A percentile compares a stretch with the other conserved stretches of the same genome.
Evolutionary conservation across 2,888 invertebrate genomes (phyloP).

Genomic region (Phaonia tiefii): DNA sequence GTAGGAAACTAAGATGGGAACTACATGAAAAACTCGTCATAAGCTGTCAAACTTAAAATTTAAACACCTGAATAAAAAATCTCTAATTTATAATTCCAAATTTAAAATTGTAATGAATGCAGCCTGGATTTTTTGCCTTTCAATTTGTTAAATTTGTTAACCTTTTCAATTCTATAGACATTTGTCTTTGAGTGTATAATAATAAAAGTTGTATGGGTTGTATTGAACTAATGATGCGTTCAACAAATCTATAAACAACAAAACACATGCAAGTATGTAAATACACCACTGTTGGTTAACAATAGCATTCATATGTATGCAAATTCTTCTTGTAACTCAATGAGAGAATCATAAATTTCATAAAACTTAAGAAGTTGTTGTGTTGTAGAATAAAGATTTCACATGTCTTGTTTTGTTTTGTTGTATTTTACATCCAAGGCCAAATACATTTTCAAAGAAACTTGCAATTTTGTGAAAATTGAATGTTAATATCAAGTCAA

Average conservation of each 20-base stretch:
- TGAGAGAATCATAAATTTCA: slow-evolving; percentile 60
- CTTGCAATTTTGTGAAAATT: neutral
- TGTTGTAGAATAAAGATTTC: slow-evolving; percentile 16
- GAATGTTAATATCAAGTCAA: no score
- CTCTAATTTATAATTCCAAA: no score
- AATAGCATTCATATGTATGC: slow-evolving; percentile 47
- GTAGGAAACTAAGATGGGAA: no score
- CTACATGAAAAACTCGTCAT: no score
- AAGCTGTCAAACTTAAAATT: no score
- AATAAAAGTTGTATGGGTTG: slow-evolving; percentile 45
- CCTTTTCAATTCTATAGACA: no score
- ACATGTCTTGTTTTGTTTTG: slow-evolving; percentile 49
- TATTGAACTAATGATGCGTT: slow-evolving; percentile 66
- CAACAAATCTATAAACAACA: slow-evolving; percentile 45
- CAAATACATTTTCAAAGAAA: slow-evolving; percentile 46
- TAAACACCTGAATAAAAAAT: no score
- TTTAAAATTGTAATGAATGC: no score
- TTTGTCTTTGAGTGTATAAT: slow-evolving; percentile 7
- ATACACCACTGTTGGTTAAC: slow-evolving; percentile 3
- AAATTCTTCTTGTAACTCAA: slow-evolving; percentile 53
- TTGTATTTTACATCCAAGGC: no score
- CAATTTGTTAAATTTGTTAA: no score
- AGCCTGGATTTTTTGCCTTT: no score
- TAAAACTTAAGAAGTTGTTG: slow-evolving; percentile 44
- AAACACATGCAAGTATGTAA: neutral